Percentiles rank a stretch among this genome's conserved stretches.
These are phyloP conservation scores for Andrena praecox DNA, from an alignment of 2,888 invertebrate species.

Conservation along the genomic window DNA sequence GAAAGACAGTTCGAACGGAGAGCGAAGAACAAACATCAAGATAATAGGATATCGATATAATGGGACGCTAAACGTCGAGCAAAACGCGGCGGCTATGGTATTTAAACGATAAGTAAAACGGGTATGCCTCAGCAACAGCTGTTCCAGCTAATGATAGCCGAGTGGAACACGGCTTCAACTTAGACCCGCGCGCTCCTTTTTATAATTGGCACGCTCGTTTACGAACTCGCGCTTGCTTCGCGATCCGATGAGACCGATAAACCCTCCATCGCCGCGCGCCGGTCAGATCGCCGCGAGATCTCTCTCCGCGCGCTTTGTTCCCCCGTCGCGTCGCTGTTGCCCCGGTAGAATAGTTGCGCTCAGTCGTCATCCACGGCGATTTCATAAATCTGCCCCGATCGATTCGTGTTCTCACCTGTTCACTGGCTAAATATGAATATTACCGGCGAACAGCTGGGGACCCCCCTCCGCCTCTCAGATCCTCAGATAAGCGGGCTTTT, in stretches of 20 bases:
- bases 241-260: slow-evolving; percentile 39
- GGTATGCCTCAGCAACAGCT: slow-evolving; percentile 29
- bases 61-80: slow-evolving; percentile 11
- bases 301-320: slow-evolving; percentile 19
- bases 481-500: slow-evolving; percentile 43
- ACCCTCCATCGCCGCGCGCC: background rate
- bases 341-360: background rate
- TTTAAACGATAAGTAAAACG: slow-evolving; percentile 26
- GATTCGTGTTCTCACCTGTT: slow-evolving; percentile 52
- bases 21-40: slow-evolving; percentile 15
- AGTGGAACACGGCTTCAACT: slow-evolving; percentile 4
- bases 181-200: slow-evolving; percentile 42
- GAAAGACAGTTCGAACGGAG: slow-evolving; percentile 18
- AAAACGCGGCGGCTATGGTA: slow-evolving; percentile 1
- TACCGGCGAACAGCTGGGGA: background rate
- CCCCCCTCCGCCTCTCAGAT: slow-evolving; percentile 11
- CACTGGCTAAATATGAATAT: slow-evolving; percentile 25
- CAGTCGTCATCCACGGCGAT: background rate
- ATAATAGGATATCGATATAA: slow-evolving; percentile 35
- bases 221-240: slow-evolving; percentile 23
- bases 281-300: background rate
- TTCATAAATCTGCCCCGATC: slow-evolving; percentile 38
- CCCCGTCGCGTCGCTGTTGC: background rate
- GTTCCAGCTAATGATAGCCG: slow-evolving; percentile 42
- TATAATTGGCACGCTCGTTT: slow-evolving; percentile 35